These are phyloP conservation scores for Lepisosteus osseus DNA, from an alignment of 2,113 vertebrate genomes.

Conservation along the genomic window DNA sequence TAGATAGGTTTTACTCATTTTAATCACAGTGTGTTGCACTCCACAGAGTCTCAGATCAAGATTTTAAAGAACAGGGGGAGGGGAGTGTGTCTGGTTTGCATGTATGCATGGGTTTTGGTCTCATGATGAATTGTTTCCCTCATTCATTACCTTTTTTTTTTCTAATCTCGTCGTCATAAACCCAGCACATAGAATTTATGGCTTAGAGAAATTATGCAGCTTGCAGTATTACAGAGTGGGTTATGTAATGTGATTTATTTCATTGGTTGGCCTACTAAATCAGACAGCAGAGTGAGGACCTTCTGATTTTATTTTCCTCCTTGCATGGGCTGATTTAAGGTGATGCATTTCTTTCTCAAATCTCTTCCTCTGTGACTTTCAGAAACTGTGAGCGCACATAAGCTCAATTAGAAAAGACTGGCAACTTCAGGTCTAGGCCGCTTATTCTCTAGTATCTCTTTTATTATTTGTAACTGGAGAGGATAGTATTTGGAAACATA, in stretches of 20 bases:
- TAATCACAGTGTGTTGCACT: not conserved
- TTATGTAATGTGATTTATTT: not conserved
- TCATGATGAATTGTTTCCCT: too few species aligned
- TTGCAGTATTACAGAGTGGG: not conserved
- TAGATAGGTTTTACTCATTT: not conserved
- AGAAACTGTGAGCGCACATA: too few species aligned
- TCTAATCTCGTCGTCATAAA: not conserved
- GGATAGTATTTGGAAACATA: too few species aligned
- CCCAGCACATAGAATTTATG: not conserved
- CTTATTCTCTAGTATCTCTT: too few species aligned
- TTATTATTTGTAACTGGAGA: too few species aligned
- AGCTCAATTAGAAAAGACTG: too few species aligned
- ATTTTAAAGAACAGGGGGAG: not conserved
- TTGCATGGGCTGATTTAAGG: not conserved
- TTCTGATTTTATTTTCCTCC: not conserved
- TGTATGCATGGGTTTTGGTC: too few species aligned
- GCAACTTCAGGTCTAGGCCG: too few species aligned
- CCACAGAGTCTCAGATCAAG: not conserved
- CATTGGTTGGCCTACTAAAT: not conserved
- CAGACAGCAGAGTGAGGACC: not conserved
- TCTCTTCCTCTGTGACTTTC: too few species aligned
- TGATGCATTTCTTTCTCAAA: not conserved
- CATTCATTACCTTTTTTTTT: not conserved
- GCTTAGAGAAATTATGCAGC: not conserved
- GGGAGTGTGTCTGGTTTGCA: too few species aligned